These are phyloP conservation scores for Melanostigma gelatinosum DNA, from an alignment of 2,113 vertebrate genomes.

Conservation along the genomic window DNA sequence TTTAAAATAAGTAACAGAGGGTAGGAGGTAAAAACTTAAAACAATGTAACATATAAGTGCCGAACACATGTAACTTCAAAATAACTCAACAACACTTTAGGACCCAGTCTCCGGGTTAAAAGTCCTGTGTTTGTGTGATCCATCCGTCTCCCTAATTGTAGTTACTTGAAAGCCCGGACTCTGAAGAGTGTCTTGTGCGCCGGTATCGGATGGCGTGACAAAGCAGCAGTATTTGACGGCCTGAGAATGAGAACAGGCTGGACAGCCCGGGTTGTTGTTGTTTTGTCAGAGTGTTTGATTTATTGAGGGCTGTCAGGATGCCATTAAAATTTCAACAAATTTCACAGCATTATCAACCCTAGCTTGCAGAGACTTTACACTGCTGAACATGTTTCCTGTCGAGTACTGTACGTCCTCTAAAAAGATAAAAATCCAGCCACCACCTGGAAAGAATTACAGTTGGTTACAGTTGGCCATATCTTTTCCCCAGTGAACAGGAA, in stretches of 20 bases:
- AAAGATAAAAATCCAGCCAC: conserved; percentile 56
- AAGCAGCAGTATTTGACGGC: background rate
- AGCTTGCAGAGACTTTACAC: conserved; percentile 5
- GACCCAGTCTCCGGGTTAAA: background rate
- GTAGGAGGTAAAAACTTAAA: background rate
- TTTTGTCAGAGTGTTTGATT: background rate
- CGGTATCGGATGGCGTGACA: background rate
- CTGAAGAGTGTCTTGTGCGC: background rate
- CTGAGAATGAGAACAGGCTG: background rate
- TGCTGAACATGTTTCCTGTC: conserved; percentile 30
- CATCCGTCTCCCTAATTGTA: background rate
- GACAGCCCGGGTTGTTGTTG: background rate
- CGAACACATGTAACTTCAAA: background rate
- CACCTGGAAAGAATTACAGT: conserved; percentile 75
- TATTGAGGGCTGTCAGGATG: background rate
- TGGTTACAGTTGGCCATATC: conserved; percentile 71
- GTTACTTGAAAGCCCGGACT: background rate
- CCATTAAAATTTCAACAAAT: background rate
- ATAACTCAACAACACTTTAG: background rate
- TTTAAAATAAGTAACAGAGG: background rate
- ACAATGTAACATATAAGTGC: background rate
- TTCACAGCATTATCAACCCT: background rate
- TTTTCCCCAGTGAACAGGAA: conserved; percentile 72
- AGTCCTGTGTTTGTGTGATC: background rate
- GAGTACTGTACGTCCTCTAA: conserved; percentile 33